Conservation (phyloP, 2,113 vertebrate genomes). For the Galbula dea region DNA sequence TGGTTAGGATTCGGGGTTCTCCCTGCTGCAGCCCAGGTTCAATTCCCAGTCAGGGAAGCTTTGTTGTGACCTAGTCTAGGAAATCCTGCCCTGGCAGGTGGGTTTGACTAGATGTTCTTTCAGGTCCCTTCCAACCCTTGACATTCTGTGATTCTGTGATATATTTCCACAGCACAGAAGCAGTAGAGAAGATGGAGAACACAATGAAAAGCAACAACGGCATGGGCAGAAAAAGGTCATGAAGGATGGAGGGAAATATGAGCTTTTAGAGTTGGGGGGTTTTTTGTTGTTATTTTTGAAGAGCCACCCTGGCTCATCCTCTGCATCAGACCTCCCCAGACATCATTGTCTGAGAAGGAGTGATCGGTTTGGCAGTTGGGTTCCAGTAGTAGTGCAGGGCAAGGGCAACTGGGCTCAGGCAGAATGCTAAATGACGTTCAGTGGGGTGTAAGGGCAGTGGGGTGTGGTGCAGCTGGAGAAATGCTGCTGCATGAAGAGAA, state of each 20-base stretch:
- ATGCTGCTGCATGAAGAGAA: neutral
- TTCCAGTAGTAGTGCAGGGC: neutral
- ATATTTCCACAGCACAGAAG: too few species aligned
- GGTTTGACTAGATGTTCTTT: too few species aligned
- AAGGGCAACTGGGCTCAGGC: neutral
- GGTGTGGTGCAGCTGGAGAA: neutral
- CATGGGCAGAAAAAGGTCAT: neutral
- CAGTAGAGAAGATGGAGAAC: neutral
- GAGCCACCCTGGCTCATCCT: too few species aligned
- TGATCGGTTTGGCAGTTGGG: neutral
- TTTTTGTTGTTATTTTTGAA: neutral
- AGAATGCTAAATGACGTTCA: fast-evolving
- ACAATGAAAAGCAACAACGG: fast-evolving
- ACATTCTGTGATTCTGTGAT: too few species aligned
- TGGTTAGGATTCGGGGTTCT: too few species aligned
- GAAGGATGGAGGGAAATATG: neutral
- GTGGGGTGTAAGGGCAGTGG: fast-evolving
- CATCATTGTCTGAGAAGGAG: neutral
- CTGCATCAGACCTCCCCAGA: neutral
- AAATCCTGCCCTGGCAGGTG: too few species aligned
- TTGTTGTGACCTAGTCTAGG: too few species aligned
- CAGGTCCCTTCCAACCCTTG: too few species aligned
- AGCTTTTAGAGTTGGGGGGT: neutral
- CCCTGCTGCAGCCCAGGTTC: too few species aligned
- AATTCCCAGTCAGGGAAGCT: too few species aligned